phyloP scores from a whole-genome alignment of 2,113 vertebrate species.

The Hyla sarda region DNA sequence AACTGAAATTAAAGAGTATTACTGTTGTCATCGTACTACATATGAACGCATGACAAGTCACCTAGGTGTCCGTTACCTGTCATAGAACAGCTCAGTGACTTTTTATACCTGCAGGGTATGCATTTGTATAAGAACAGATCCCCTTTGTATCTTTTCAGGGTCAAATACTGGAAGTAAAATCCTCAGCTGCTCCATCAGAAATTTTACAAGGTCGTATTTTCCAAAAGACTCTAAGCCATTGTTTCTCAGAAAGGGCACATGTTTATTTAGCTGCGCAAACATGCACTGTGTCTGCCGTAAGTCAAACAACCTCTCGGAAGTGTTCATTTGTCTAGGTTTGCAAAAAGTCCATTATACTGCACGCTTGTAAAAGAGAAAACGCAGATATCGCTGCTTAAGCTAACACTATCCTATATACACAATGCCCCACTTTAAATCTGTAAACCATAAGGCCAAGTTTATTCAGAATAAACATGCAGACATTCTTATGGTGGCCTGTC shows the following conservation, averaged over 20 bases:
- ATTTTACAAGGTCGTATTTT: conserved; percentile 42
- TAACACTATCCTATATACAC: conserved; percentile 27
- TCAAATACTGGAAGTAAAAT: conserved; percentile 6
- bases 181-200: conserved; percentile 13
- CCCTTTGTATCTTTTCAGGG: conserved; percentile 24
- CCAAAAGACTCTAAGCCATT: conserved; percentile 30
- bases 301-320: conserved; percentile 47
- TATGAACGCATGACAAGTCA: not conserved
- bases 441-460: conserved; percentile 39
- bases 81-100: not conserved
- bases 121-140: not conserved
- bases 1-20: not conserved
- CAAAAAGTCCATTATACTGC: conserved; percentile 26
- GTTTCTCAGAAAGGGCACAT: not conserved
- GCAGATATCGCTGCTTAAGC: conserved; percentile 35
- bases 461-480: conserved; percentile 44
- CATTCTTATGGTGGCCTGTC: conserved; percentile 25
- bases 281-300: conserved; percentile 36
- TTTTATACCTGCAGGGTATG: not conserved
- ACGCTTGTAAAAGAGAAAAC: conserved; percentile 38
- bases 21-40: not conserved
- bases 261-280: conserved; percentile 51
- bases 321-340: conserved; percentile 34
- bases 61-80: not conserved
- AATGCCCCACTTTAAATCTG: conserved; percentile 21